Base-by-base conservation (phyloP, 2,113 vertebrate species). In the Gambusia holbrooki region DNA sequence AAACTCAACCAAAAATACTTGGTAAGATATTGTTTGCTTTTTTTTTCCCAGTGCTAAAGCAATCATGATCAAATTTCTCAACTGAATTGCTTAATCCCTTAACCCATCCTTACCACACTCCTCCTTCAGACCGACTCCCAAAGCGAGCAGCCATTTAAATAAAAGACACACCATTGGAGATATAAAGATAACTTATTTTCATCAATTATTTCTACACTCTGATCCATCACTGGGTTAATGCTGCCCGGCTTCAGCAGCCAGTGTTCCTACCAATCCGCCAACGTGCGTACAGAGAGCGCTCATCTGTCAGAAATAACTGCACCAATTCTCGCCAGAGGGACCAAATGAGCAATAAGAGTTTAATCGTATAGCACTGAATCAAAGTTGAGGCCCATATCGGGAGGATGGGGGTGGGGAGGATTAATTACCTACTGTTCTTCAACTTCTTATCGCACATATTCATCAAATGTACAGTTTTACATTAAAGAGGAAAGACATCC, bases 271-370 rank as follows among this genome's bases (percentile, higher is more conserved):
- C 66, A 76, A 69, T 87, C 80, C 80, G 70, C 80, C 61, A 73
- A 67, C 77, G 82, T 63, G 71, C 69, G 54, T 67, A 68, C n/a
- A 17, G 71, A 71, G 85, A 85, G 82, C 62, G 75, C 66, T 84
- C 84, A 66, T 83, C 78, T 62, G 81, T 78, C 81, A 62, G 74
- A 74, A 51, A 74, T 42, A 76, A 72, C 81, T 77, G 79, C 12
- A 48, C 69, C 40, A 66, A 80, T 79, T 87, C 81, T 70, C 62
- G 22, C 69, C 65, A 77, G 82, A 71, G 4, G 30, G 62, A 80
- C 68, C 74, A 77, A 87, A 87, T 73, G 64, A 73, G 77, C 84
- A 80, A 82, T 84, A 86, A 89, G 75, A 63, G 69, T 69, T 68
- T 65, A 86, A 89, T 81, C 73, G 71, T 80, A 74, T 78, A 76